These are phyloP conservation scores for Falco novaeseelandiae DNA, from an alignment of 2,797 vertebrate species.

Conservation along the genomic window DNA sequence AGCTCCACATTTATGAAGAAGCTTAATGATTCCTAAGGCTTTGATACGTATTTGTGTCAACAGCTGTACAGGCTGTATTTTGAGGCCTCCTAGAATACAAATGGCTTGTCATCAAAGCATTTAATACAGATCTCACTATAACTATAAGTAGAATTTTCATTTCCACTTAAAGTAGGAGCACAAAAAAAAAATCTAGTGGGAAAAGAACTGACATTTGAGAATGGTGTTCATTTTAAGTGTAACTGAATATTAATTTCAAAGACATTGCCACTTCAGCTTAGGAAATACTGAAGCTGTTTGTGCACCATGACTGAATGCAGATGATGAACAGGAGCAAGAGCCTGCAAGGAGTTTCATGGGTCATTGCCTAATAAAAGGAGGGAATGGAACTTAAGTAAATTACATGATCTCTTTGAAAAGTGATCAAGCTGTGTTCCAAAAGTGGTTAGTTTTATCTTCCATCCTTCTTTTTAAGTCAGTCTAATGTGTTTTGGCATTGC, in stretches of 20 bases:
- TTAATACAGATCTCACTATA: not conserved
- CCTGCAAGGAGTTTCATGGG: not conserved
- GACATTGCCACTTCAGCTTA: not conserved
- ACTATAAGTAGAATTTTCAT: not conserved
- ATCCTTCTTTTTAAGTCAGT: not conserved
- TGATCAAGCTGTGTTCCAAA: not conserved
- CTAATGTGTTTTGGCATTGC: not conserved
- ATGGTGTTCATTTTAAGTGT: not conserved
- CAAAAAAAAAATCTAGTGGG: not conserved
- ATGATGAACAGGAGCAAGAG: not conserved
- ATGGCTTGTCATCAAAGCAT: not conserved
- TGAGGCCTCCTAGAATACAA: not conserved
- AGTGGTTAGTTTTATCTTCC: not conserved
- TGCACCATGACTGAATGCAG: not conserved
- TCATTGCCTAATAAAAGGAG: slow-evolving; percentile 4
- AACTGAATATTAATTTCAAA: not conserved
- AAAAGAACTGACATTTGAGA: not conserved
- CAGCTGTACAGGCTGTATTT: not conserved
- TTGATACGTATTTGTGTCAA: fast-evolving
- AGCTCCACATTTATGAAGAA: not conserved
- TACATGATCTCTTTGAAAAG: slow-evolving; percentile 28
- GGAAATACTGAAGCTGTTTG: not conserved
- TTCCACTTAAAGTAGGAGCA: not conserved
- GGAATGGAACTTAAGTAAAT: not conserved
- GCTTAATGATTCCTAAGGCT: not conserved